Evolutionary conservation across 2,888 invertebrate species (phyloP).

Genomic region (Halictus ligatus): DNA sequence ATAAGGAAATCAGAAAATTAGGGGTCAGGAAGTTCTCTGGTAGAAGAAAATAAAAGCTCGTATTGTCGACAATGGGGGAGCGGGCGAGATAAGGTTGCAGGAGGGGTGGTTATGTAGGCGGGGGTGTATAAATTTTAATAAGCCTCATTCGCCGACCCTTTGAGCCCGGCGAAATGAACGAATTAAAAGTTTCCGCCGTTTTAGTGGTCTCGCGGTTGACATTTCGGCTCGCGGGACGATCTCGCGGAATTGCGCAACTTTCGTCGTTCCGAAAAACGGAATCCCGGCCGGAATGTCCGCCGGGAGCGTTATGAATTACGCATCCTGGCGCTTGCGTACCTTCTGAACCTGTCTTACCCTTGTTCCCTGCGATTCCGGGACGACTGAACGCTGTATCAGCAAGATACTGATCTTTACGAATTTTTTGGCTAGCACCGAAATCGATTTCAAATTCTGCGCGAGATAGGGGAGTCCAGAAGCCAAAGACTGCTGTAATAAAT

Average conservation of each 20-base stretch:
- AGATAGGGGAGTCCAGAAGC: too few relatives aligned
- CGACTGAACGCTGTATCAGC: too few relatives aligned
- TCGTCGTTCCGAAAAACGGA: slow-evolving; percentile 76
- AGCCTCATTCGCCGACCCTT: slow-evolving; percentile 82
- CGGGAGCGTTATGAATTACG: slow-evolving; percentile 69
- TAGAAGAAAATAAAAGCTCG: background rate
- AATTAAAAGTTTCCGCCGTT: slow-evolving; percentile 83
- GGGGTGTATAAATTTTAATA: slow-evolving; percentile 83
- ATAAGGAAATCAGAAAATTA: slow-evolving; percentile 2
- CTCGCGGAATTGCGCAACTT: slow-evolving; percentile 80
- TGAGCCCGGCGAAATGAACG: slow-evolving; percentile 82
- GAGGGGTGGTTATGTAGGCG: slow-evolving; percentile 35
- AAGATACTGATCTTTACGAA: too few relatives aligned
- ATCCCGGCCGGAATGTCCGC: slow-evolving; percentile 48
- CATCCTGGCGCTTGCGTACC: slow-evolving; percentile 50
- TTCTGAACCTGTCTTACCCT: background rate
- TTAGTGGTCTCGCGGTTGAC: slow-evolving; percentile 82
- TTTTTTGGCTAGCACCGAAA: too few relatives aligned
- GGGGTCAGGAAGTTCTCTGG: background rate
- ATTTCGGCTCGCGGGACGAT: slow-evolving; percentile 79
- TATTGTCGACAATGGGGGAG: slow-evolving; percentile 26
- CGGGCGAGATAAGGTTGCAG: slow-evolving; percentile 46
- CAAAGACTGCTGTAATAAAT: too few relatives aligned
- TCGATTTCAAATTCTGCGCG: too few relatives aligned
- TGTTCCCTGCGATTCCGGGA: background rate